Conservation (phyloP, 2,797 vertebrate genomes). For the Macrochelys suwanniensis region DNA sequence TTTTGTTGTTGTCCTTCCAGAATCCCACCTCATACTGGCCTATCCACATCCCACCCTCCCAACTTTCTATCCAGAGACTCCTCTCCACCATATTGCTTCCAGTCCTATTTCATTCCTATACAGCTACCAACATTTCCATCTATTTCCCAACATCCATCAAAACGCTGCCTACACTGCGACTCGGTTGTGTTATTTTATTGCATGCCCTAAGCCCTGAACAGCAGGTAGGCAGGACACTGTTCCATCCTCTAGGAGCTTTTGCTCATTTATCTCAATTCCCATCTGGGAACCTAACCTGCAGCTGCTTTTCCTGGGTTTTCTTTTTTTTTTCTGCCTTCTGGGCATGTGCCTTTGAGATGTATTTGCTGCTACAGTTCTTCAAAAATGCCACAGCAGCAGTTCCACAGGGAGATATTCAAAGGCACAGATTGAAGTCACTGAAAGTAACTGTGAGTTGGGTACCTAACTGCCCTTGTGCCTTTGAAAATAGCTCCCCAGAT, state of each 20-base stretch:
- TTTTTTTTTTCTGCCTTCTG: not conserved
- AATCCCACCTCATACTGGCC: not conserved
- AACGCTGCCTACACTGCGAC: not conserved
- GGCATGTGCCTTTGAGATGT: not conserved
- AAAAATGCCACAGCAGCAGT: not conserved
- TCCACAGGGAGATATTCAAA: not conserved
- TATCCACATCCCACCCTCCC: not conserved
- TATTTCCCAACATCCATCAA: not conserved
- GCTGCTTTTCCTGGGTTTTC: not conserved
- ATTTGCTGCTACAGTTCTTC: not conserved
- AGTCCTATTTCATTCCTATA: not conserved
- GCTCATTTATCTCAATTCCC: not conserved
- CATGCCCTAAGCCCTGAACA: not conserved
- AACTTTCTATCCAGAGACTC: not conserved
- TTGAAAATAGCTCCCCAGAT: not conserved
- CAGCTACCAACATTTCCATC: not conserved
- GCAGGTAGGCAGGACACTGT: fast-evolving
- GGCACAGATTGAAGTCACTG: not conserved
- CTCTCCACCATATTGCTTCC: not conserved
- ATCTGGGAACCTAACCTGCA: not conserved
- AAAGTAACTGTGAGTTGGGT: not conserved
- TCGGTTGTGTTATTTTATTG: not conserved
- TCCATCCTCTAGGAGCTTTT: not conserved
- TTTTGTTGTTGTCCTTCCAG: not conserved
- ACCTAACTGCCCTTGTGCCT: not conserved